Evolutionary conservation across 2,888 invertebrate genomes (phyloP), one percentile per base, ranked within the genome.

Genomic region (Steinernema scapterisci): DNA sequence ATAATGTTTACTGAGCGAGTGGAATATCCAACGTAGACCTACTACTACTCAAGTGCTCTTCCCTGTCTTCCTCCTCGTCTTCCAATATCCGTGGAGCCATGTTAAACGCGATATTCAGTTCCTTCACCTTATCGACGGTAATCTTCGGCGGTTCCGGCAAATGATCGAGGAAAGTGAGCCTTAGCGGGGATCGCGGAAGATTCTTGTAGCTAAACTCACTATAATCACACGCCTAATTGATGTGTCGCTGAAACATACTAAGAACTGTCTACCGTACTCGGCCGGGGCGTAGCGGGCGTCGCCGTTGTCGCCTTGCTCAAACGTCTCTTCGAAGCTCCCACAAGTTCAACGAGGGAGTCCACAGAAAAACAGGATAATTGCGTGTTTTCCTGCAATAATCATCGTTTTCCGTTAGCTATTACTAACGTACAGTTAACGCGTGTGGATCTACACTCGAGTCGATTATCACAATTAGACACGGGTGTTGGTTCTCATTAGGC

Each of bases 381-480:
- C 27, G 9, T 63, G 63, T 63, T 63, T 63, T 63, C 27, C 63
- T 63, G 63, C 23, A 63, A 63, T 63, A 63, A 63, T 27, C 63
- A 25, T 63, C 31, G 27, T 63, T 63, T 63, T 9, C 63, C 63
- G 63, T 63, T 63, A 63, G 9, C 63, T 13, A 25, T 16, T 48
- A 48, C 16, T 7, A 19, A 48, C 6, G 38, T 38, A 38, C 38
- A 38, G 38, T 38, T 38, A 38, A 38, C 38, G 38, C 9, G 38
- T n/a, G 23, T 9, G 1, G 21, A 52, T 52, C 52, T 11, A 19
- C 11, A 23, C 21, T n/a, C 21, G 52, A 3, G 21, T 21, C n/a
- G 63, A 63, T 63, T 63, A 27, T 27, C 23, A 25, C 19, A 27
- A 63, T 63, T 63, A 63, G 63, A 1, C 23, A 25, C 16, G n/a